These are phyloP conservation scores for Capra hircus DNA, from an alignment of 2,113 vertebrate genomes.

Conservation along the genomic window DNA sequence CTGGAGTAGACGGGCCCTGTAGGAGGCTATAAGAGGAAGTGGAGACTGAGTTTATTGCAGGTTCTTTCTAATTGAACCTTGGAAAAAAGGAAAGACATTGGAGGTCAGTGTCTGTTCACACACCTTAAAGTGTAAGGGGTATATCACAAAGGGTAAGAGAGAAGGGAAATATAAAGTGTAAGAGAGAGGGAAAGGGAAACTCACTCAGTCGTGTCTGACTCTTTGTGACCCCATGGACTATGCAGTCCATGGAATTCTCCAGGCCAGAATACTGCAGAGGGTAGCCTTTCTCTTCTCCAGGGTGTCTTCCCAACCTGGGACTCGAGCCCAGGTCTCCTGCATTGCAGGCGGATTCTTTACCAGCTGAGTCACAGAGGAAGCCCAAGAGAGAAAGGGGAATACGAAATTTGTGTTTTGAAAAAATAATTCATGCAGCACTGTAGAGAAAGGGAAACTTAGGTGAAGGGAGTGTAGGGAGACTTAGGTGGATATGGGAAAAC, in stretches of 20 bases:
- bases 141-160: background rate
- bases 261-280: background rate
- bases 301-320: background rate
- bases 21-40: background rate
- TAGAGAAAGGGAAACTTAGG: background rate
- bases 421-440: background rate
- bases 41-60: background rate
- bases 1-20: rapidly evolving
- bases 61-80: background rate
- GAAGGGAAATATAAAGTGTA: background rate
- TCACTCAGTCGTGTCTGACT: rapidly evolving
- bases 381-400: background rate
- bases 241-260: background rate
- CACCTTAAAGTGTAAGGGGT: background rate
- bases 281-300: background rate
- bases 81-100: background rate
- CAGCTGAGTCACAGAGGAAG: background rate
- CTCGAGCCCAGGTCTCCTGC: background rate
- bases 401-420: background rate
- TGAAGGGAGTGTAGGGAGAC: background rate
- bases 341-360: background rate
- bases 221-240: background rate
- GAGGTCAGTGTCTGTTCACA: background rate
- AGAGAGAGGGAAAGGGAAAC: background rate
- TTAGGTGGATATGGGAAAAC: background rate